Evolutionary conservation across 1,140 invertebrate genomes (phyloP), one percentile per base, ranked within the genome.

Genomic region (Neodiprion virginianus): DNA sequence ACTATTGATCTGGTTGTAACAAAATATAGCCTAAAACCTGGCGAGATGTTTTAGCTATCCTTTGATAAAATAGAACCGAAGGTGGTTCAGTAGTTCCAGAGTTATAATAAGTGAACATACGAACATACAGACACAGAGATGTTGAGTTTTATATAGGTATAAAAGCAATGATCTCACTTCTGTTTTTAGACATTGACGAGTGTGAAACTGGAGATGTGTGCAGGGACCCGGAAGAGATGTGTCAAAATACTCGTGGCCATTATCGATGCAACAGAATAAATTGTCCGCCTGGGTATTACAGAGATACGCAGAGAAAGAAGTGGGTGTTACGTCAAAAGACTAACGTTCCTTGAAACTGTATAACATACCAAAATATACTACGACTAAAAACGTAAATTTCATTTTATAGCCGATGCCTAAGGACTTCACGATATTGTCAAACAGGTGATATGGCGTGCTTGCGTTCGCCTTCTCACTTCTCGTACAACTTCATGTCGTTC

Each of bases 401-500:
- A 78, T 81, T 77, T 91, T 92, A 68, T 86, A 97, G 95, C 81
- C 95, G 96, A 7, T 99, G 97, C 83, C 93, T 94, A 69, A 91
- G 94, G 73, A 89, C 90, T 11, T 90, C 90, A 28, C 90, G 90
- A 23, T 90, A 90, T 47, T 98, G 96, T 80, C 90, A 89, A 11
- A 85, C 91, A 1, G 89, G 91, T 28, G 95, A 97, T 78, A 83
- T 88, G 49, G 89, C 90, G 72, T 98, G 96, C 79, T 89, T 94
- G 10, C 92, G 91, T 8, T 91, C 92, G 79, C 96, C 97, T 0
- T 92, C 95, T 17, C 94, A 94, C 71, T 95, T 94, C 82, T 96
- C 96, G 7, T 97, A 94, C 89, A 97, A 97, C 87, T 98, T 95
- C 85, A 94, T 98, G 76, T 96, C 95, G 0, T 94, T 98, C 78